A percentile compares a stretch with the other conserved stretches of the same genome.
These are phyloP conservation scores for Nasonia vitripennis DNA, from an alignment of 1,140 invertebrate genomes.

Conservation along the genomic window DNA sequence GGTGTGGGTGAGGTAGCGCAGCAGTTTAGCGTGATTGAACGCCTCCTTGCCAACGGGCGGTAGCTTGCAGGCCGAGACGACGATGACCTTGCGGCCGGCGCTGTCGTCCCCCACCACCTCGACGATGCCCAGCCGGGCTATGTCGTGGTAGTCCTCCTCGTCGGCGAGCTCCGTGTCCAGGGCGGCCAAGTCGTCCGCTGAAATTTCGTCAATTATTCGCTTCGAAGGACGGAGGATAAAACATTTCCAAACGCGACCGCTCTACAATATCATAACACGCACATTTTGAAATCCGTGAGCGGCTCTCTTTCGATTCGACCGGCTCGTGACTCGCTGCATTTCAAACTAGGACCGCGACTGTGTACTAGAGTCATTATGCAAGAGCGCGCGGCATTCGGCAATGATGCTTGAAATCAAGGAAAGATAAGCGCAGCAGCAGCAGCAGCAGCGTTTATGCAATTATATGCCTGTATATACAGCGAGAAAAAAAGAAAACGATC, in stretches of 20 bases:
- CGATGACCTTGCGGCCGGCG: conserved; percentile 94
- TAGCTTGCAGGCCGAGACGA: conserved; percentile 94
- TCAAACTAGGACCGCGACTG: not conserved
- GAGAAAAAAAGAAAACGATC: not conserved
- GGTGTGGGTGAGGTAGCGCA: conserved; percentile 94
- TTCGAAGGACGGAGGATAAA: not conserved
- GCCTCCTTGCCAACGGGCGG: conserved; percentile 86
- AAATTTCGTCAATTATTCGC: conserved; percentile 33
- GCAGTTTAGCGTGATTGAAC: conserved; percentile 87
- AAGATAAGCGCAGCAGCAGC: not conserved
- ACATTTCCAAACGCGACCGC: too few species aligned
- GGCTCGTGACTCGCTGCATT: not conserved
- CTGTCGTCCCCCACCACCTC: conserved; percentile 95
- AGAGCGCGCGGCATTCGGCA: not conserved
- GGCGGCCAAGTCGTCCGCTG: conserved; percentile 70
- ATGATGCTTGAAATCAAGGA: not conserved
- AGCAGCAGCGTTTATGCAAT: not conserved
- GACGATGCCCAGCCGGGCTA: conserved; percentile 88
- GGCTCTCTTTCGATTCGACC: not conserved
- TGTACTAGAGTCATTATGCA: not conserved
- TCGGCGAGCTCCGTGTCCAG: conserved; percentile 73
- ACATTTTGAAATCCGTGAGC: too few species aligned
- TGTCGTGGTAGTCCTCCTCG: conserved; percentile 83
- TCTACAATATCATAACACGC: too few species aligned
- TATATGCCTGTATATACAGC: too few species aligned